Conservation (phyloP, 2,113 vertebrate genomes). For the Mugil cephalus region DNA sequence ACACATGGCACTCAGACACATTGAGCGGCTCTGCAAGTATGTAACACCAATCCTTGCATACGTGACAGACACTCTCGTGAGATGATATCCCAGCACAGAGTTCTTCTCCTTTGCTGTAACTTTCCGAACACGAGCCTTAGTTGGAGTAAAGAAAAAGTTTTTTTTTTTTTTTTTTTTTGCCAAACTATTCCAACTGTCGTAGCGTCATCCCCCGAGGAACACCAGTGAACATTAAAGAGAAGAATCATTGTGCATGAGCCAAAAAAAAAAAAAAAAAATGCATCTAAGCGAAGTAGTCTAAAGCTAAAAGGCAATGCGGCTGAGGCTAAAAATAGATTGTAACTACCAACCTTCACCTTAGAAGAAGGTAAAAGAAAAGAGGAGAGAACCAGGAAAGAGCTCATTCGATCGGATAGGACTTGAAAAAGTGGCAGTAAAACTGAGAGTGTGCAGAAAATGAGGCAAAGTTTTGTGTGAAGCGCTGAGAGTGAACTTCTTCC, state of each 20-base stretch:
- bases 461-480: conserved; percentile 59
- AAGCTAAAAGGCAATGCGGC: conserved; percentile 59
- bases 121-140: conserved; percentile 57
- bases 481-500: conserved; percentile 43
- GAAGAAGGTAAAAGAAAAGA: conserved; percentile 43
- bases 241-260: conserved; percentile 68
- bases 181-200: conserved; percentile 54
- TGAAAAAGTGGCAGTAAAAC: conserved; percentile 47
- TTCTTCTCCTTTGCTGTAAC: conserved; percentile 63
- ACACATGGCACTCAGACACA: conserved; percentile 66
- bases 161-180: too few species aligned
- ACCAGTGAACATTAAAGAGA: conserved; percentile 66
- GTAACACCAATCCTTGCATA: conserved; percentile 65
- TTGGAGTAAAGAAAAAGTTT: conserved; percentile 62
- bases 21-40: conserved; percentile 58
- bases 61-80: conserved; percentile 64
- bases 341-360: conserved; percentile 62
- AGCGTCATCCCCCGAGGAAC: conserved; percentile 62
- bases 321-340: conserved; percentile 68
- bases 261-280: conserved; percentile 45
- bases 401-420: conserved; percentile 55
- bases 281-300: conserved; percentile 38
- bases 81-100: conserved; percentile 58
- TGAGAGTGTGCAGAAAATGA: conserved; percentile 62
- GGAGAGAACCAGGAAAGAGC: conserved; percentile 31